Conservation (phyloP, 2,797 vertebrate species). For the Carapus acus region DNA sequence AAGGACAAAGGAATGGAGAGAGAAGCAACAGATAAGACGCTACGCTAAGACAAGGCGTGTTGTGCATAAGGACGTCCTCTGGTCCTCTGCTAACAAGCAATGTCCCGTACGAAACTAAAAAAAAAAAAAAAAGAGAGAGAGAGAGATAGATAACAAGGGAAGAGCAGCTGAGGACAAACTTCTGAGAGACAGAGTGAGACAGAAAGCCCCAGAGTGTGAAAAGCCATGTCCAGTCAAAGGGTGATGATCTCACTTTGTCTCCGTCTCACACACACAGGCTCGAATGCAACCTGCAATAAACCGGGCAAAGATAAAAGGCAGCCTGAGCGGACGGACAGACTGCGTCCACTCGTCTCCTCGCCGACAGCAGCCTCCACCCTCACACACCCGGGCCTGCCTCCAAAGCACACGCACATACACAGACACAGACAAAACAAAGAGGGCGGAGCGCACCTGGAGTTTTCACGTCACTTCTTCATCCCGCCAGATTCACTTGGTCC, state of each 20-base stretch:
- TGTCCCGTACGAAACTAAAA: conserved; percentile 12
- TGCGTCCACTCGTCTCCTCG: background rate
- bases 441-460: too few species aligned
- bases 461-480: too few species aligned
- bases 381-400: conserved; percentile 21
- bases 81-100: too few species aligned
- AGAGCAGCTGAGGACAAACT: background rate
- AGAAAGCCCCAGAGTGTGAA: too few species aligned
- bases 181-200: too few species aligned
- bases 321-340: conserved; percentile 15
- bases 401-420: conserved; percentile 3
- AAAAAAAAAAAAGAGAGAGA: conserved; percentile 13
- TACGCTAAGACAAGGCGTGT: background rate
- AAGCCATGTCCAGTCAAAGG: too few species aligned
- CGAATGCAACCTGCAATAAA: conserved; percentile 9
- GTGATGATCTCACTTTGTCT: conserved; percentile 1
- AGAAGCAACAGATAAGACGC: conserved; percentile 10
- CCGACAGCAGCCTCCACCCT: conserved; percentile 8
- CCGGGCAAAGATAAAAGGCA: conserved; percentile 38
- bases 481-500: too few species aligned
- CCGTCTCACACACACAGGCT: background rate
- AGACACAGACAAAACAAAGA: too few species aligned
- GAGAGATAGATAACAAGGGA: conserved; percentile 12
- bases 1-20: background rate
- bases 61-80: too few species aligned